Percentiles rank a stretch among this genome's conserved stretches.
These are phyloP conservation scores for Drosophila neotestacea DNA, from an alignment of 2,888 invertebrate species.

Conservation along the genomic window DNA sequence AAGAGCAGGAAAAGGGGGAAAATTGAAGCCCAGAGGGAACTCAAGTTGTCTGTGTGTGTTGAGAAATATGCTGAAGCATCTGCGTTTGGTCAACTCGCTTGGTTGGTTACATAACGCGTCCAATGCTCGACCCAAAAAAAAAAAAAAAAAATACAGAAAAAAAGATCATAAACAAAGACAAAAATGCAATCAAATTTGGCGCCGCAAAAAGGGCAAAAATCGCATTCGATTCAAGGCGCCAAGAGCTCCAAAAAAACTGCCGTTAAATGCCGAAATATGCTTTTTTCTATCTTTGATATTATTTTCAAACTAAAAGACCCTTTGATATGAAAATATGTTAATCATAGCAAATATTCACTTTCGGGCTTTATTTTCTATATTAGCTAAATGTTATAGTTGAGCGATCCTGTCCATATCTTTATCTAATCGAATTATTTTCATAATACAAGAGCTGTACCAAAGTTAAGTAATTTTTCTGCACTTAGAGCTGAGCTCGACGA, in stretches of 20 bases:
- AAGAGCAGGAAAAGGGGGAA: not conserved
- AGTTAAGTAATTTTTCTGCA: not conserved
- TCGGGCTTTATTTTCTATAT: no score
- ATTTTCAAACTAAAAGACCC: no score
- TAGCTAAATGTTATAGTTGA: no score
- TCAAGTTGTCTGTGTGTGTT: not conserved
- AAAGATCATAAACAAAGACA: not conserved
- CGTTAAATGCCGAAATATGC: conserved; percentile 43
- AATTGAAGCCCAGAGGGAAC: not conserved
- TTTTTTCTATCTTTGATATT: no score
- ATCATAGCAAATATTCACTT: no score
- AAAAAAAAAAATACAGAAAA: not conserved
- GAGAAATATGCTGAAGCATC: conserved; percentile 2
- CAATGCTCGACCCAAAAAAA: conserved; percentile 12
- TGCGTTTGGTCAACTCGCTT: conserved; percentile 37
- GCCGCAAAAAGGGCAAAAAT: conserved; percentile 47
- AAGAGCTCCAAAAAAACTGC: not conserved
- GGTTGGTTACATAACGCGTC: conserved; percentile 41
- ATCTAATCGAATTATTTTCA: no score
- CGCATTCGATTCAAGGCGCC: conserved; percentile 57
- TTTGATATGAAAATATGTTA: no score
- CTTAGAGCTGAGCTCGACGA: conserved; percentile 5
- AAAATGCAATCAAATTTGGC: conserved; percentile 8
- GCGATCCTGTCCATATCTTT: no score
- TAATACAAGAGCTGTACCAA: conserved; percentile 3